phyloP scores from a whole-genome alignment of 2,888 invertebrate species.

The Latheticus oryzae region DNA sequence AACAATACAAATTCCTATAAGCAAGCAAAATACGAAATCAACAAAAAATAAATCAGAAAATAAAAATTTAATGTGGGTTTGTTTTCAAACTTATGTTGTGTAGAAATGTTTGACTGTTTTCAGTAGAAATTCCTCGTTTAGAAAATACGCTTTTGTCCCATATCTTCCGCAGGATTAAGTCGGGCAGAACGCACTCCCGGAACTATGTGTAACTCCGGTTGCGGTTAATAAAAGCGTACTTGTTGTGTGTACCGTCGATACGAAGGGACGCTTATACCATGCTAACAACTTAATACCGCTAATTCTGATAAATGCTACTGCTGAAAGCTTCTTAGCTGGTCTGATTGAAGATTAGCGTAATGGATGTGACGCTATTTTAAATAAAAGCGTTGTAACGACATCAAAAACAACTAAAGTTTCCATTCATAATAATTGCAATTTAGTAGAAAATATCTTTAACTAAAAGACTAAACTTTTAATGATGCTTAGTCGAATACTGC shows the following conservation, averaged over 20 bases:
- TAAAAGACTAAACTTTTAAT: constrained; percentile 4
- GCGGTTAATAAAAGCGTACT: constrained; percentile 27
- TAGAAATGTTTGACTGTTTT: too few relatives aligned
- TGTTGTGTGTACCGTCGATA: constrained; percentile 25
- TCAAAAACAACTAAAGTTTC: too few relatives aligned
- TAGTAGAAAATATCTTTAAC: constrained; percentile 3
- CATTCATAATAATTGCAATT: neutral
- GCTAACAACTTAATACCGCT: constrained; percentile 29
- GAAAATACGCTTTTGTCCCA: constrained; percentile 22
- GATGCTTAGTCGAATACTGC: constrained; percentile 2
- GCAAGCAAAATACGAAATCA: too few relatives aligned
- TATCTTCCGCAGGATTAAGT: constrained; percentile 28
- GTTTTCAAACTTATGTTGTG: too few relatives aligned
- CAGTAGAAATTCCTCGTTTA: too few relatives aligned
- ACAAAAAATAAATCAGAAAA: too few relatives aligned
- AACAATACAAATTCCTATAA: too few relatives aligned
- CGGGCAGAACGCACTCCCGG: constrained; percentile 17
- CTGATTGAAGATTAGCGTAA: constrained; percentile 38
- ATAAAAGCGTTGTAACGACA: too few relatives aligned
- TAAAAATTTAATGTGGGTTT: too few relatives aligned
- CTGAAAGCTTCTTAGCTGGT: constrained; percentile 34
- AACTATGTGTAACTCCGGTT: constrained; percentile 30
- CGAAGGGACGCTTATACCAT: constrained; percentile 11
- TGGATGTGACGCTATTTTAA: constrained; percentile 34
- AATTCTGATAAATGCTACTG: constrained; percentile 32